phyloP scores from a whole-genome alignment of 2,888 invertebrate species.

The Graphium colonna region DNA sequence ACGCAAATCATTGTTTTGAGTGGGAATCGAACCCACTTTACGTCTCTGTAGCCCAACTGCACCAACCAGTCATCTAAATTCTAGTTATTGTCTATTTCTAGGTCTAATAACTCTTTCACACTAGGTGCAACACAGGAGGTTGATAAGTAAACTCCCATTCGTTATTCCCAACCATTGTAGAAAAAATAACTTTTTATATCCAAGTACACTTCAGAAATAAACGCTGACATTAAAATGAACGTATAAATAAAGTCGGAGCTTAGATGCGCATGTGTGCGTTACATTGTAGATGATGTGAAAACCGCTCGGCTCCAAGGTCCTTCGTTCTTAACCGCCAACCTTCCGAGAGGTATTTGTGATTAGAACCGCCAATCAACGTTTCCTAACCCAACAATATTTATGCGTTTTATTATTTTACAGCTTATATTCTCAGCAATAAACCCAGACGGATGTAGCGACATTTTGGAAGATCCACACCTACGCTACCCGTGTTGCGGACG shows the following conservation, averaged over 20 bases:
- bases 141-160: not conserved
- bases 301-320: slow-evolving; percentile 45
- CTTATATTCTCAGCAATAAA: slow-evolving; percentile 22
- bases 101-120: too few species aligned
- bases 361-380: slow-evolving; percentile 48
- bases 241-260: slow-evolving; percentile 25
- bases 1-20: too few species aligned
- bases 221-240: slow-evolving; percentile 19
- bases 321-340: slow-evolving; percentile 39
- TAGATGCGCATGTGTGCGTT: slow-evolving; percentile 22
- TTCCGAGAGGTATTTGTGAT: slow-evolving; percentile 52
- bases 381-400: slow-evolving; percentile 31
- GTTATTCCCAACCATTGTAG: not conserved
- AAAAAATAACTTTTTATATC: slow-evolving; percentile 15
- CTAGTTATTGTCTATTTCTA: too few species aligned
- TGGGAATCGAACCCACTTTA: too few species aligned
- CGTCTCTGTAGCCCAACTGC: too few species aligned
- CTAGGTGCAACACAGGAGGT: too few species aligned
- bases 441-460: slow-evolving; percentile 18
- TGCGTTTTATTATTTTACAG: slow-evolving; percentile 24
- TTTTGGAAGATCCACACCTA: slow-evolving; percentile 4
- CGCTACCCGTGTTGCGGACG: slow-evolving; percentile 2
- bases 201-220: slow-evolving; percentile 11
- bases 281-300: slow-evolving; percentile 43
- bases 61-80: too few species aligned